Base-by-base conservation (phyloP, 2,113 vertebrate species). In the Gambusia affinis region DNA sequence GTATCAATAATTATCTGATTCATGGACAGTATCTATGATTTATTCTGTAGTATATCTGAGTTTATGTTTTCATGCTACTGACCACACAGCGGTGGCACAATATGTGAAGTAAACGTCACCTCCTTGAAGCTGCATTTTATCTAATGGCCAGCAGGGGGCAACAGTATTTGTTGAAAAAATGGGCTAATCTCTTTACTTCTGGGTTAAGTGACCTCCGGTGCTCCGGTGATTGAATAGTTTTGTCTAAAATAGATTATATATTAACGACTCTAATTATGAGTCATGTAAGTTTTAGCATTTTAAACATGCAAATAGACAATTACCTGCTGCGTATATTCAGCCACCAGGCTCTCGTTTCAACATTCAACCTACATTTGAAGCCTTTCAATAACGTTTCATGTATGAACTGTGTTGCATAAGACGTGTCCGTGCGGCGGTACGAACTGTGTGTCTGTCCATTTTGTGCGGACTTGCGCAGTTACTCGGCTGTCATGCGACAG, bases 401-500 rank as follows among this genome's bases (percentile, higher is more conserved):
- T 28, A 28, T 61, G n/a, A 22, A n/a, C 24, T 24, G 3, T 15
- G 51, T 14, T 47, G 31, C 15, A 60, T 57, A 2, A 54, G 0
- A 27, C 69, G 29, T 30, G 24, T 1, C 42, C 47, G 39, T 39
- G 44, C 24, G 11, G 11, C 27, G 5, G 57, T 15, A 12, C 65
- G 69, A 80, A 78, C 35, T 2, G 47, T 8, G 24, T 30, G 30
- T 51, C 24, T 27, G 64, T 51, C 24, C 0, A 1, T 35, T 78
- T 67, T n/a, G 33, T 60, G 60, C 68, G 37, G 27, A 57, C 12
- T 35, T n/a, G 69, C 30, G 3, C 61, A 64, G 54, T 64, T 62
- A 17, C 0, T 12, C 78, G 60, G 65, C 72, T 71, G 73, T 73
- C 77, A 66, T 4, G 31, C 78, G 81, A 76, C 27, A 63, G 66